Conservation (phyloP, 1,140 invertebrate genomes). For the Eueides isabella region DNA sequence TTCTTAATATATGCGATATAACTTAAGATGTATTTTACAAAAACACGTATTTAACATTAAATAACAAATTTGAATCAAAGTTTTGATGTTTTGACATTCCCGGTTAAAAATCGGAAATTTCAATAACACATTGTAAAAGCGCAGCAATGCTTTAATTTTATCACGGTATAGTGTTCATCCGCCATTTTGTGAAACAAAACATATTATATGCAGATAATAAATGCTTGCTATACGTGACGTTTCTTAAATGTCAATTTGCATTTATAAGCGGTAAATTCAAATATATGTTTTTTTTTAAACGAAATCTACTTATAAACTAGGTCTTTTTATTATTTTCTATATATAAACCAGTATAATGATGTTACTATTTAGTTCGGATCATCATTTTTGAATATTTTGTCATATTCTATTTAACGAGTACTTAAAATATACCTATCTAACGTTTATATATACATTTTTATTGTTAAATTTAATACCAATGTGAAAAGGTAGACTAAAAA, state of each 20-base stretch:
- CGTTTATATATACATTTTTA: no score
- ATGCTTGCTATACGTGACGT: neutral
- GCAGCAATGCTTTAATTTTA: slow-evolving; percentile 45
- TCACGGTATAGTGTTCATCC: slow-evolving; percentile 9
- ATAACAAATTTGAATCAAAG: neutral
- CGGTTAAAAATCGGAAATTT: slow-evolving; percentile 48
- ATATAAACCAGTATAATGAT: no score
- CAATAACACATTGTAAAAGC: slow-evolving; percentile 30
- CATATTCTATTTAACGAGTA: no score
- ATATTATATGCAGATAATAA: neutral
- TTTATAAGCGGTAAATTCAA: slow-evolving; percentile 6
- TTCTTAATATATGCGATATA: neutral
- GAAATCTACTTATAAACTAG: no score
- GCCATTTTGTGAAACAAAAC: slow-evolving; percentile 38
- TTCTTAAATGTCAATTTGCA: neutral
- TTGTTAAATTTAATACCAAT: no score
- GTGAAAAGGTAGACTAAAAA: no score
- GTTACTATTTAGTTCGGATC: no score
- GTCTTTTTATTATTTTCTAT: no score
- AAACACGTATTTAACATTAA: neutral
- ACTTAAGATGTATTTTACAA: neutral
- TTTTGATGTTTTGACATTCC: slow-evolving; percentile 51
- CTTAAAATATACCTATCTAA: no score
- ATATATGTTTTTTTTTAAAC: neutral
- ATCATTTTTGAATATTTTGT: no score